Conservation (phyloP, 1,140 invertebrate genomes). For the Adoxophyes honmai region DNA sequence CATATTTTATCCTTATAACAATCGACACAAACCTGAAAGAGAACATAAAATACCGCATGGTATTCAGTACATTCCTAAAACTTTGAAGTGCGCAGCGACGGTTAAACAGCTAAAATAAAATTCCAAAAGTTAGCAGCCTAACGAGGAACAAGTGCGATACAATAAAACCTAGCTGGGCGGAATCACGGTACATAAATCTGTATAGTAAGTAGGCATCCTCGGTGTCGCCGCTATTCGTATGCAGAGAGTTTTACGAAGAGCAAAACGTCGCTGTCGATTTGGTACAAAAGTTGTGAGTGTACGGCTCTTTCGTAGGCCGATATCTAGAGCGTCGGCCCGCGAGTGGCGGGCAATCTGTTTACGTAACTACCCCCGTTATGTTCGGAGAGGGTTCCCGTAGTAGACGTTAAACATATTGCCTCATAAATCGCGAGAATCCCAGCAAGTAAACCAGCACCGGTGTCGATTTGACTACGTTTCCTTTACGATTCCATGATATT, state of each 20-base stretch:
- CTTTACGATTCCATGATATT: slow-evolving; percentile 65
- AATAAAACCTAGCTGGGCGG: slow-evolving; percentile 18
- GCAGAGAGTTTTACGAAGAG: slow-evolving; percentile 28
- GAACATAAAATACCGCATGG: too few relatives aligned
- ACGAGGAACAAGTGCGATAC: slow-evolving; percentile 10
- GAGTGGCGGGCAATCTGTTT: slow-evolving; percentile 73
- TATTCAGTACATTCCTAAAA: too few relatives aligned
- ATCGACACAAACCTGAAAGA: too few relatives aligned
- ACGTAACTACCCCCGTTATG: slow-evolving; percentile 73
- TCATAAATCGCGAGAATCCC: slow-evolving; percentile 74
- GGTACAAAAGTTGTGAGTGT: slow-evolving; percentile 44
- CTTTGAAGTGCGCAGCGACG: too few relatives aligned
- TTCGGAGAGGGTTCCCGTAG: slow-evolving; percentile 67
- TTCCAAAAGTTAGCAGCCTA: slow-evolving; percentile 9
- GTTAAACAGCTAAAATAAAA: background rate
- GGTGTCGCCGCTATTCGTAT: slow-evolving; percentile 24
- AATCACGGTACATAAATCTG: slow-evolving; percentile 18
- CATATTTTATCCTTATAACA: too few relatives aligned
- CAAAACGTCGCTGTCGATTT: slow-evolving; percentile 38
- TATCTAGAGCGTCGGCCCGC: slow-evolving; percentile 49
- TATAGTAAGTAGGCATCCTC: slow-evolving; percentile 19
- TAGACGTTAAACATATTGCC: slow-evolving; percentile 76
- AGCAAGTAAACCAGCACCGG: slow-evolving; percentile 57
- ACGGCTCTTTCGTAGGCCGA: slow-evolving; percentile 45
- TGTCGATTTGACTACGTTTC: slow-evolving; percentile 72